These are phyloP conservation scores for Loripinus fragilis DNA, from an alignment of 2,888 invertebrate species.

Conservation along the genomic window DNA sequence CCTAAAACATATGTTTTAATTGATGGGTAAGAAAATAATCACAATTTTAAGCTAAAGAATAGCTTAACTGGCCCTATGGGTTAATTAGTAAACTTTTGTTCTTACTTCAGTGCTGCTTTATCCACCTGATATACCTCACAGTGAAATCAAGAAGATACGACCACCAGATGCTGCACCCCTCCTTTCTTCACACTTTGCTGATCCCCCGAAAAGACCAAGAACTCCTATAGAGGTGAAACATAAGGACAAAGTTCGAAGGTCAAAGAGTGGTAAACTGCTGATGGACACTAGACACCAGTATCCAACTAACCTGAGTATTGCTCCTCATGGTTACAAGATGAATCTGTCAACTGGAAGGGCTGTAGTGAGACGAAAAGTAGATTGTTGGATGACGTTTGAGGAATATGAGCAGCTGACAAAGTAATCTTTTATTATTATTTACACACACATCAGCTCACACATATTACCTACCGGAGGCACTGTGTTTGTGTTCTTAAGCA, in stretches of 20 bases:
- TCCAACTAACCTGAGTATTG: constrained; percentile 62
- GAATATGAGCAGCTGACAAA: constrained; percentile 79
- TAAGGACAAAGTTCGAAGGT: constrained; percentile 71
- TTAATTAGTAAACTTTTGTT: no score
- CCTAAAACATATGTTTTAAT: no score
- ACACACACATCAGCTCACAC: no score
- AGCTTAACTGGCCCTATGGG: no score
- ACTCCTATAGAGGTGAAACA: constrained; percentile 73
- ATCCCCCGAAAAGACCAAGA: constrained; percentile 67
- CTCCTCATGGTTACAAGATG: constrained; percentile 67
- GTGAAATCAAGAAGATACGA: constrained; percentile 58
- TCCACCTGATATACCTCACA: constrained; percentile 75
- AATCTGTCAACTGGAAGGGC: constrained; percentile 80
- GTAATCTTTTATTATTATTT: no score
- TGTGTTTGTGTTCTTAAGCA: no score
- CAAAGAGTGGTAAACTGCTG: constrained; percentile 70
- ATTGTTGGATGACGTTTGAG: constrained; percentile 82
- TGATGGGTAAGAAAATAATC: no score
- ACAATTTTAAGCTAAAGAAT: no score
- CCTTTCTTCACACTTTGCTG: constrained; percentile 69
- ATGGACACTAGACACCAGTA: constrained; percentile 74
- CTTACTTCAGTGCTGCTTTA: constrained; percentile 75
- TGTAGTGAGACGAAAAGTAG: constrained; percentile 71
- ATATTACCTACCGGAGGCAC: no score
- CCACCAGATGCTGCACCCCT: constrained; percentile 70